Percentiles rank a stretch among this genome's conserved stretches.
These are phyloP conservation scores for Branchipolynoe longqiensis DNA, from an alignment of 2,888 invertebrate species.

Conservation along the genomic window DNA sequence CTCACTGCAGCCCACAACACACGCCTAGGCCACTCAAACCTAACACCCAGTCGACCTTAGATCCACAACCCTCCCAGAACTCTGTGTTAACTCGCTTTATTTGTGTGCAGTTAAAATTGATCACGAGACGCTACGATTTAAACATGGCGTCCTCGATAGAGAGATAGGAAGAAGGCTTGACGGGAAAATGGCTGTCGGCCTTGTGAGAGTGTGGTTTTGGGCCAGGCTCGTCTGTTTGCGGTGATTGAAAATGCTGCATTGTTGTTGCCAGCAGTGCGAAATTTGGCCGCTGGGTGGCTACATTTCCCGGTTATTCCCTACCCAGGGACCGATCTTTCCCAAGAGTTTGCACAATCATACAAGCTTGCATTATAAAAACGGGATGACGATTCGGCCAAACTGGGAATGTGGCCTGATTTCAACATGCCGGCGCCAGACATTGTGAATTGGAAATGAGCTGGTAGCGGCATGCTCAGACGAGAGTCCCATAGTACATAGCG, in stretches of 20 bases:
- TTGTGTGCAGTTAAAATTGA: neutral
- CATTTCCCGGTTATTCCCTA: neutral
- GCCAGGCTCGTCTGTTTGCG: neutral
- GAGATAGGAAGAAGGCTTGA: neutral
- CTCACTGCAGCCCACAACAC: slow-evolving; percentile 55
- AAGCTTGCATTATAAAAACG: neutral
- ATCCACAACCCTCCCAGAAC: neutral
- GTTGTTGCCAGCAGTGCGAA: slow-evolving; percentile 42
- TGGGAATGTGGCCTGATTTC: slow-evolving; percentile 44
- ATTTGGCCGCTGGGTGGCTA: slow-evolving; percentile 47
- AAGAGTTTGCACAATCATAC: neutral
- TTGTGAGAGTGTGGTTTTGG: neutral
- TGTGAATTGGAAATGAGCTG: slow-evolving; percentile 52
- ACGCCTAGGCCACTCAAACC: slow-evolving; percentile 13
- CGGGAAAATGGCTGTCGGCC: slow-evolving; percentile 37
- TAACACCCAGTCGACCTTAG: neutral
- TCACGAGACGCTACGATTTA: neutral
- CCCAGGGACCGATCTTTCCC: neutral
- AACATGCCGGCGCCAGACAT: neutral
- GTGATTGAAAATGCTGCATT: slow-evolving; percentile 41
- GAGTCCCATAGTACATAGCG: neutral
- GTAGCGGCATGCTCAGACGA: slow-evolving; percentile 9
- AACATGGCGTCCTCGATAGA: slow-evolving; percentile 16
- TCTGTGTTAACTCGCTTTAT: neutral
- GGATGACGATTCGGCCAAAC: neutral